Evolutionary conservation across 2,797 vertebrate genomes (phyloP).

Genomic region (Enoplosus armatus): DNA sequence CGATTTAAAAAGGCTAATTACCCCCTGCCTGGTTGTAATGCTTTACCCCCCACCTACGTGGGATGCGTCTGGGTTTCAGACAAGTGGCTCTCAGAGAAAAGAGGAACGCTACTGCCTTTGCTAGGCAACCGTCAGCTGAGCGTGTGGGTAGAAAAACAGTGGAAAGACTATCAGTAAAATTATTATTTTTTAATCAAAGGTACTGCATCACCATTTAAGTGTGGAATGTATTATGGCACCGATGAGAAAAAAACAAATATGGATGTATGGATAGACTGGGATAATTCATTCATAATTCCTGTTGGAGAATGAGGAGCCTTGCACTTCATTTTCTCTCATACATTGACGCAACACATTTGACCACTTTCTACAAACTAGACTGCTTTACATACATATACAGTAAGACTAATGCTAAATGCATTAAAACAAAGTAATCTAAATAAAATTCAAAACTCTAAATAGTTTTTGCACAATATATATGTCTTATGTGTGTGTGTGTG

Average conservation of each 20-base stretch:
- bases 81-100: constrained; percentile 72
- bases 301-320: not conserved
- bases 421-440: not conserved
- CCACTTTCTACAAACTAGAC: not conserved
- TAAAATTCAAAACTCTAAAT: not conserved
- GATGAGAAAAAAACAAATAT: not conserved
- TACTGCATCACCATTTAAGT: not conserved
- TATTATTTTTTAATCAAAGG: not conserved
- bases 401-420: too few species aligned
- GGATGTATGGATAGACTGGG: not conserved
- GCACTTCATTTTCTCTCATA: not conserved
- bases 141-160: constrained; percentile 16
- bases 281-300: not conserved
- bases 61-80: constrained; percentile 62
- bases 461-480: too few species aligned
- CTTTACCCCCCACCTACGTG: constrained; percentile 42
- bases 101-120: constrained; percentile 65
- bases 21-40: constrained; percentile 41
- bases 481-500: too few species aligned
- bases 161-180: constrained; percentile 1
- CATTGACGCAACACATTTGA: not conserved
- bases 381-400: not conserved
- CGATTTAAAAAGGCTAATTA: constrained; percentile 49
- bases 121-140: constrained; percentile 68
- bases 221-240: not conserved